Percentiles rank a stretch among this genome's conserved stretches.
Conservation (phyloP, 2,113 vertebrate species). For the Dunckerocampus dactyliophorus region DNA sequence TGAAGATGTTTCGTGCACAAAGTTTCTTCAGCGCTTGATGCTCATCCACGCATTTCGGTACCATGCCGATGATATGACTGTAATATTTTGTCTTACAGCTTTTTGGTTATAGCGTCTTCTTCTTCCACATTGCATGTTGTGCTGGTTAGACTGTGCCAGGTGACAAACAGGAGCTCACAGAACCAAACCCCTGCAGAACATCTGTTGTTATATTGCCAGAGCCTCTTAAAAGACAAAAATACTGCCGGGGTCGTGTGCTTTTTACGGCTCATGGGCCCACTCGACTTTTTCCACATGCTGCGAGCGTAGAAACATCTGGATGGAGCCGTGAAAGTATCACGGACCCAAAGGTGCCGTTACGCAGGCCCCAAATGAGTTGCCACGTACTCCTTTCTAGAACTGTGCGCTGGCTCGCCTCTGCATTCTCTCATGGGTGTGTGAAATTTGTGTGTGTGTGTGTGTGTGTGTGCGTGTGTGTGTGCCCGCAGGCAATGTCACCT, state of each 20-base stretch:
- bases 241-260: slow-evolving; percentile 39
- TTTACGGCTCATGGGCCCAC: slow-evolving; percentile 52
- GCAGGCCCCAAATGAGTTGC: slow-evolving; percentile 31
- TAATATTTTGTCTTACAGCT: neutral
- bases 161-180: slow-evolving; percentile 8
- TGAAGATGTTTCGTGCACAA: neutral
- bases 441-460: slow-evolving; percentile 39
- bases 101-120: neutral
- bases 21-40: too few species aligned
- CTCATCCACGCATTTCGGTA: too few species aligned
- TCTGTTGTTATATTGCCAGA: slow-evolving; percentile 40
- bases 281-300: slow-evolving; percentile 65
- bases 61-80: too few species aligned
- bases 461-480: slow-evolving; percentile 7
- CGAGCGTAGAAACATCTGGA: slow-evolving; percentile 20
- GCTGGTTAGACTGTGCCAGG: slow-evolving; percentile 7
- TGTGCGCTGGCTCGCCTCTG: slow-evolving; percentile 41
- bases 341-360: neutral
- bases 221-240: slow-evolving; percentile 58
- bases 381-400: slow-evolving; percentile 45
- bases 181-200: slow-evolving; percentile 40
- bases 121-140: neutral
- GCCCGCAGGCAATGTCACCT: slow-evolving; percentile 67
- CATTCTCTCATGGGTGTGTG: slow-evolving; percentile 56
- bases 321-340: neutral